Percentiles rank a stretch among this genome's conserved stretches.
phyloP scores from a whole-genome alignment of 2,888 invertebrate species.

The Onthophagus sagittarius region DNA sequence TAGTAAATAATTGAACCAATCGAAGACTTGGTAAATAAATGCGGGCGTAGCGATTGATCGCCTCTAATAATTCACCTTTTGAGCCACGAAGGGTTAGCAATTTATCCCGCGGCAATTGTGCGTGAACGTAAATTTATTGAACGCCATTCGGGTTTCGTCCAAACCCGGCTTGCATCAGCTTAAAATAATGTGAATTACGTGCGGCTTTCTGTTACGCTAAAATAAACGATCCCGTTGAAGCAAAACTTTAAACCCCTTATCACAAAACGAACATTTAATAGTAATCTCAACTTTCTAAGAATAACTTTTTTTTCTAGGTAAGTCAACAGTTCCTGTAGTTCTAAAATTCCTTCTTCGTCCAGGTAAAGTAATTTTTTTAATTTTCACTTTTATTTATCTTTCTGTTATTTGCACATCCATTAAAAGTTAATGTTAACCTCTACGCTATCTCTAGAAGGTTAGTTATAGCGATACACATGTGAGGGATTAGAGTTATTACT shows the following conservation, averaged over 20 bases:
- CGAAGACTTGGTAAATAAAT: constrained; percentile 3
- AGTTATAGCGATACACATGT: neutral
- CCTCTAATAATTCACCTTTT: constrained; percentile 35
- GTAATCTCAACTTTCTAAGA: neutral
- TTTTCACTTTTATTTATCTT: too few species aligned
- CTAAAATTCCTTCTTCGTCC: neutral
- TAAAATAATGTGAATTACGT: constrained; percentile 32
- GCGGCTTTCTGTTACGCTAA: constrained; percentile 13
- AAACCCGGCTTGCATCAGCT: constrained; percentile 27
- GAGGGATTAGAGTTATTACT: neutral
- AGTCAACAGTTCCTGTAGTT: neutral
- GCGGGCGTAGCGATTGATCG: constrained; percentile 30
- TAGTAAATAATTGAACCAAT: constrained; percentile 5
- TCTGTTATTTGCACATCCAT: too few species aligned
- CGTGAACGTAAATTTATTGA: constrained; percentile 38
- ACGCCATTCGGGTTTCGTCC: constrained; percentile 34
- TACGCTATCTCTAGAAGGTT: neutral
- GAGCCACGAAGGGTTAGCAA: constrained; percentile 30
- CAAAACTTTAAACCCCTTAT: neutral
- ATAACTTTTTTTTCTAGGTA: neutral
- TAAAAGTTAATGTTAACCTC: too few species aligned
- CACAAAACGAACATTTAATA: neutral
- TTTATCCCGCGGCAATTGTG: constrained; percentile 39
- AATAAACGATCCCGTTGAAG: constrained; percentile 14
- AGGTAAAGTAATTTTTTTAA: neutral